A percentile compares a stretch with the other conserved stretches of the same genome.
Evolutionary conservation across 2,113 vertebrate genomes (phyloP).

Genomic region (Tragelaphus strepsiceros): DNA sequence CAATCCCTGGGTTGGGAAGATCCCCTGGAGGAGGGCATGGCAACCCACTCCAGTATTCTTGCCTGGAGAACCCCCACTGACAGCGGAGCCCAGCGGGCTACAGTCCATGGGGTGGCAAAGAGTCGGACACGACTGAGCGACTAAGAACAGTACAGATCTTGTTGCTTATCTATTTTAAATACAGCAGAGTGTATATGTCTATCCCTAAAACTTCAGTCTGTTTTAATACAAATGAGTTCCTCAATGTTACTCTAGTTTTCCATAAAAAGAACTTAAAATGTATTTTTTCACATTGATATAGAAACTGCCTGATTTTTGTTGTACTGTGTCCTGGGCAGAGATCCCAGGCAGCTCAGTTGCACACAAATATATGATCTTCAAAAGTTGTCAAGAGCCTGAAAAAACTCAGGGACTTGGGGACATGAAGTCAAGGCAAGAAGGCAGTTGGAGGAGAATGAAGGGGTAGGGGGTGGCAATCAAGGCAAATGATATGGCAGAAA

Average conservation of each 20-base stretch:
- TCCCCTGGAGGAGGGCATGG: not conserved
- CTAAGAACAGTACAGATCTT: not conserved
- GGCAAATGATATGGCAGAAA: not conserved
- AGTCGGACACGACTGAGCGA: fast-evolving
- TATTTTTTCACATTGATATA: not conserved
- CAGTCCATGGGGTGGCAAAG: not conserved
- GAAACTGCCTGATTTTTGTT: not conserved
- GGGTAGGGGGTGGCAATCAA: fast-evolving
- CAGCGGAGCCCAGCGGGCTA: not conserved
- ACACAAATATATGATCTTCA: not conserved
- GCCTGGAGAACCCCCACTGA: not conserved
- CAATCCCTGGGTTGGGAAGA: not conserved
- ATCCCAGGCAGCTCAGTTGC: not conserved
- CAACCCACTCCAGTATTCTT: not conserved
- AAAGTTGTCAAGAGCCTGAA: not conserved
- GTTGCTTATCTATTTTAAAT: not conserved
- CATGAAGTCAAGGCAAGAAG: not conserved
- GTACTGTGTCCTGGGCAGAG: not conserved
- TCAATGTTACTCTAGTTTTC: not conserved
- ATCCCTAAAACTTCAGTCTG: not conserved
- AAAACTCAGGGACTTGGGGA: not conserved
- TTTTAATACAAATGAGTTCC: not conserved
- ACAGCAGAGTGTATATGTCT: not conserved
- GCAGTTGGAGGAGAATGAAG: not conserved
- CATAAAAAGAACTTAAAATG: not conserved